Evolutionary conservation across 1,140 invertebrate genomes (phyloP), one percentile per base, ranked within the genome.

Genomic region (Hetaerina americana): DNA sequence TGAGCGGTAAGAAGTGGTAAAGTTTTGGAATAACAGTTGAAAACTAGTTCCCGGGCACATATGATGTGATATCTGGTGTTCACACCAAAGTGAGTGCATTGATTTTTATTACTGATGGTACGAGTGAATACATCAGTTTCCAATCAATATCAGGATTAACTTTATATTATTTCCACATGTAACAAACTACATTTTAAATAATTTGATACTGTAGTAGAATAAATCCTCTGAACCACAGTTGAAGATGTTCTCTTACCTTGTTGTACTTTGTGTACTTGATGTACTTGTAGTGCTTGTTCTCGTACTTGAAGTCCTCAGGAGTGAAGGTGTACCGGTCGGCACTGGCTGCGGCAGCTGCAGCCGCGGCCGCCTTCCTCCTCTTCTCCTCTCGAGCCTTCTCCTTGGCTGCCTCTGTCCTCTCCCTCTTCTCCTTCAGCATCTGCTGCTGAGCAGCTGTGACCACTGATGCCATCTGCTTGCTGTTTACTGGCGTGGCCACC

Each of bases 201-300:
- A n/a, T n/a, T n/a, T n/a, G n/a, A n/a, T n/a, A n/a, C n/a, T n/a
- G n/a, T n/a, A n/a, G n/a, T n/a, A n/a, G n/a, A n/a, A n/a, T n/a
- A n/a, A n/a, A n/a, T n/a, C n/a, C n/a, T n/a, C n/a, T n/a, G n/a
- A n/a, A n/a, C n/a, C n/a, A n/a, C n/a, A n/a, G n/a, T n/a, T n/a
- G n/a, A n/a, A n/a, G n/a, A n/a, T n/a, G n/a, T n/a, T n/a, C n/a
- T 5, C 80, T 82, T 77, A 87, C 87, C 83, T 90, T 90, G 76
- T 84, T 85, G 75, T 87, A 88, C 77, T 90, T 89, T 25, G 87
- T 88, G 77, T 90, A 91, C 79, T 90, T 91, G 75, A 91, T 87
- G 77, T 91, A 90, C 76, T 90, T 90, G 80, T 90, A 91, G 79
- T 90, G 89, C 80, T 91, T 90, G 83, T 90, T 90, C 75, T 90